A percentile compares a stretch with the other conserved stretches of the same genome.
Evolutionary conservation across 2,113 vertebrate species (phyloP).

Genomic region (Coryphaenoides rupestris): DNA sequence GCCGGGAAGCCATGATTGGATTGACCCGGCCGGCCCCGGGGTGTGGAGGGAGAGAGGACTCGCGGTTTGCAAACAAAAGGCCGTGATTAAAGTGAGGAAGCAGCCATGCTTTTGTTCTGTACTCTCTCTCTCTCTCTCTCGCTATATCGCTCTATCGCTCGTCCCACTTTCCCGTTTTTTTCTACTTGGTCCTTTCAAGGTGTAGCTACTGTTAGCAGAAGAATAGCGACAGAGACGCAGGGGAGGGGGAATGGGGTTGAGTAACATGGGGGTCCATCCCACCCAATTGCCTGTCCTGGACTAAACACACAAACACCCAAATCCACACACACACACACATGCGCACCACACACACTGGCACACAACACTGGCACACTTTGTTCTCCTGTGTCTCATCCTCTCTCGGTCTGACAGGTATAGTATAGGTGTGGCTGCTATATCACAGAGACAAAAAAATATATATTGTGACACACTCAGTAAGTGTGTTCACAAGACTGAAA

Average conservation of each 20-base stretch:
- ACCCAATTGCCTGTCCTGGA: too few species aligned
- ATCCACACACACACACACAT: not conserved
- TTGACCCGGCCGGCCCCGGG: constrained; percentile 29
- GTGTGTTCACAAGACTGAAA: too few species aligned
- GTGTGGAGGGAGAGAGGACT: constrained; percentile 25
- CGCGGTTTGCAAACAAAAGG: constrained; percentile 42
- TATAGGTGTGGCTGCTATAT: too few species aligned
- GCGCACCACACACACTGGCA: too few species aligned
- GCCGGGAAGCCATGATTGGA: constrained; percentile 35
- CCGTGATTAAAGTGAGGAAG: constrained; percentile 55
- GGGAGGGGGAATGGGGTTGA: not conserved
- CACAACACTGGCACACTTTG: too few species aligned
- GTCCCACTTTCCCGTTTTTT: not conserved
- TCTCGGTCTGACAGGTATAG: too few species aligned
- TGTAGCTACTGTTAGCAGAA: not conserved
- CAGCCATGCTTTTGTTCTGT: constrained; percentile 24
- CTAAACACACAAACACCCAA: too few species aligned
- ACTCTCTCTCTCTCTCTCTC: not conserved
- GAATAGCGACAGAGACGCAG: not conserved
- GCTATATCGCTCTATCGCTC: not conserved
- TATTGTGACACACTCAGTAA: too few species aligned
- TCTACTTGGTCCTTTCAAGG: not conserved
- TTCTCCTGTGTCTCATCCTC: too few species aligned
- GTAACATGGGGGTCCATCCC: not conserved
- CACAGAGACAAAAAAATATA: too few species aligned